A percentile compares a stretch with the other conserved stretches of the same genome.
phyloP scores from a whole-genome alignment of 2,888 invertebrate species.

The Acronicta psi region DNA sequence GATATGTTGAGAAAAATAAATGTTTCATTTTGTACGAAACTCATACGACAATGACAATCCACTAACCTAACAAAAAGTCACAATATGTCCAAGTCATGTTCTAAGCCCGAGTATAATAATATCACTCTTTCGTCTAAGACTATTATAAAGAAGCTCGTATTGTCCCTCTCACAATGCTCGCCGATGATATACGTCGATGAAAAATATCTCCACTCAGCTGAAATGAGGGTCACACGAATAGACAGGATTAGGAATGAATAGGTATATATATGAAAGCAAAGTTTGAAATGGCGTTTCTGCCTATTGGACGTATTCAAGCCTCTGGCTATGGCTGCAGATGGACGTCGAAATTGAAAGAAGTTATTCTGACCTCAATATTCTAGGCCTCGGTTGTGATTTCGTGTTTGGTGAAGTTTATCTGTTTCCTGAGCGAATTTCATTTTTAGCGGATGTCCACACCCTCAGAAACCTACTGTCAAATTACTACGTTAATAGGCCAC shows the following conservation, averaged over 20 bases:
- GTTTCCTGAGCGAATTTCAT: no score
- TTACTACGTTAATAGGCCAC: no score
- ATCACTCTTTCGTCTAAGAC: constrained; percentile 45
- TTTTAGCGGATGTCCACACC: no score
- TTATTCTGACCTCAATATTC: constrained; percentile 23
- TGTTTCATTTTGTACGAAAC: constrained; percentile 2
- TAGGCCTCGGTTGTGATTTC: constrained; percentile 1
- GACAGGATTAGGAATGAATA: constrained; percentile 69
- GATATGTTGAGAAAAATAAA: no score
- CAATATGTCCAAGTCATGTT: constrained; percentile 47
- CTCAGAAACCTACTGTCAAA: no score
- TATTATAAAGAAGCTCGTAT: constrained; percentile 57
- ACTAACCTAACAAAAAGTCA: constrained; percentile 42
- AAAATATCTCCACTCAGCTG: constrained; percentile 70
- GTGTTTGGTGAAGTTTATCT: neutral
- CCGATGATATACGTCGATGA: constrained; percentile 65
- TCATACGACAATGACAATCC: constrained; percentile 27
- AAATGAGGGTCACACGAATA: constrained; percentile 71
- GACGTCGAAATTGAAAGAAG: constrained; percentile 44
- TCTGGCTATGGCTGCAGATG: constrained; percentile 23
- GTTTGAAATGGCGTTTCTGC: constrained; percentile 54
- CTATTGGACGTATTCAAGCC: constrained; percentile 41
- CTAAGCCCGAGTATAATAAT: constrained; percentile 45
- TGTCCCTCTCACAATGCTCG: constrained; percentile 60
- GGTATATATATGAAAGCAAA: constrained; percentile 57